Evolutionary conservation across 2,797 vertebrate species (phyloP), one percentile per base, ranked within the genome.

Genomic region (Protosalanx chinensis): DNA sequence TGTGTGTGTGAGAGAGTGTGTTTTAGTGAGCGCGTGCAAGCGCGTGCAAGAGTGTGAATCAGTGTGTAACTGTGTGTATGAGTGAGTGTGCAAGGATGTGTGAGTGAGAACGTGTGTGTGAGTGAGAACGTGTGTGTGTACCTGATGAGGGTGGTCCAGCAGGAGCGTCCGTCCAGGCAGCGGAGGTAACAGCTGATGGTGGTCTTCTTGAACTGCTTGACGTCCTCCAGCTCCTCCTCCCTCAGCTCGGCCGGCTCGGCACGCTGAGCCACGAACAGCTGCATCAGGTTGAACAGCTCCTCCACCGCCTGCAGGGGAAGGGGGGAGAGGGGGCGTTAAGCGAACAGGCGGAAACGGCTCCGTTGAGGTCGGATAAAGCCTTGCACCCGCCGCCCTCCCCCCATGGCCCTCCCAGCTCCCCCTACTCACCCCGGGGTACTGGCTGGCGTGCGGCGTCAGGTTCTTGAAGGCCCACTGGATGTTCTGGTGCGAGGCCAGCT

Each of bases 381-480:
- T 20, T 8, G 23, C n/a, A 8, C n/a, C 18, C 18, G 0, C 6
- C 56, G n/a, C 20, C 57, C 57, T 8, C 8, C 63, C 12, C 5
- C 12, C 63, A 37, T 4, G 23, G 23, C 46, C 8, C 46, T 12
- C 46, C 8, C 46, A 12, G 2, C 8, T 15, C 8, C 46, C 8
- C 46, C 0, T 78, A 85, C 94, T 85, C 89, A 98, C 97, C 91
- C 95, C 96, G n/a, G 97, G 97, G 85, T 99, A 99, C 87, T 99
- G 97, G 93, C 97, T 98, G 90, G 97, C 97, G 33, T 98, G 97
- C 0, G 97, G 97, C 0, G 97, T 99, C 79, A 99, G 95, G 90
- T 99, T 99, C 91, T 99, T 98, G 87, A 99, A 98, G 87, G 97
- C 97, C 97, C 97, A 99, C 81, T 98, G 97, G 90, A 98, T 98